Evolutionary conservation across 2,113 vertebrate species (phyloP), one percentile per base, ranked within the genome.

Genomic region (Scolopax mira): DNA sequence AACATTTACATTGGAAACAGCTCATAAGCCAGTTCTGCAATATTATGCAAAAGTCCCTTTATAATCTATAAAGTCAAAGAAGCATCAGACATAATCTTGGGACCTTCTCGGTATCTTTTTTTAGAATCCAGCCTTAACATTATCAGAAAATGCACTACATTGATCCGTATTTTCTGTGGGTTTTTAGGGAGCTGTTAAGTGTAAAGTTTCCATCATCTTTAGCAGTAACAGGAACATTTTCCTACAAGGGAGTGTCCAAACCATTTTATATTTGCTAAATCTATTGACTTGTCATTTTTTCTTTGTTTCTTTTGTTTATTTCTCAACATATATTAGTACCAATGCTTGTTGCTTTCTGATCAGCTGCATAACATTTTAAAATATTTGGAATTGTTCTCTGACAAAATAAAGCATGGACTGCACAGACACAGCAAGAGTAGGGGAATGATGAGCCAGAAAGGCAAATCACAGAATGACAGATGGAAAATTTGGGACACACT

Each of bases 241-340:
- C 3, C 22, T 61, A 44, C 31, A 44, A 28, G 25, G 5, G 2
- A 57, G 6, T 3, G 6, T 48, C 55, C 44, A 44, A 70, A 22
- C 11, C 3, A 18, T 66, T 80, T 75, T 22, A 35, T 52, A 18
- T 48, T 62, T 79, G 6, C 5, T 48, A 44, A 48, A 58, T 30
- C 12, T 64, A 19, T 37, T 66, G 9, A n/a, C 14, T 62, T 57
- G 33, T 22, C 13, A 28, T 73, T 94, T 66, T 57, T 39, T 9
- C 1, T 73, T 72, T 71, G 3, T 9, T 77, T 49, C 19, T 71
- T 72, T n/a, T 58, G 3, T 54, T 66, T 25, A 17, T 54, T 91
- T 89, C 41, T 78, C 14, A 65, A 4, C 7, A 17, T 14, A 30
- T 48, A 30, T 0, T 1, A 67, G 27, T 4, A 37, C 12, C 22